These are phyloP conservation scores for Daphoenositta chrysoptera DNA, from an alignment of 2,113 vertebrate species.

Conservation along the genomic window DNA sequence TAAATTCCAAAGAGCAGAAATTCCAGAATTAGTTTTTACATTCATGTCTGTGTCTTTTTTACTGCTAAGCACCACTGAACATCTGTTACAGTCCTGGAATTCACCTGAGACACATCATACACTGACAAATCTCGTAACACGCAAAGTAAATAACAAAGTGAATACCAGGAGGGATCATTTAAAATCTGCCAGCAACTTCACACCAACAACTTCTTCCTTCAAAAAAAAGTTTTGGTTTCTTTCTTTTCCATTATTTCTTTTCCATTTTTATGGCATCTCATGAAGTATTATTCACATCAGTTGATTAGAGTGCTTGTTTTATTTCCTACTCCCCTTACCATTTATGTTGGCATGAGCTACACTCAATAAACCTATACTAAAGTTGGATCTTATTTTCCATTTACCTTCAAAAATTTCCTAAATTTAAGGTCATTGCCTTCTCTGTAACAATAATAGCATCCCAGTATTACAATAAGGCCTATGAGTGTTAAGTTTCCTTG, in stretches of 20 bases:
- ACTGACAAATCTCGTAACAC: neutral
- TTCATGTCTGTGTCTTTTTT: neutral
- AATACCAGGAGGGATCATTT: neutral
- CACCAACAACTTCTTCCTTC: neutral
- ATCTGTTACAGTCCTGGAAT: neutral
- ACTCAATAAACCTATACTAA: neutral
- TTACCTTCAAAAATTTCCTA: neutral
- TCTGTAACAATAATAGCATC: neutral
- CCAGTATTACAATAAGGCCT: neutral
- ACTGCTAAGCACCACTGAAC: neutral
- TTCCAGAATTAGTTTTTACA: neutral
- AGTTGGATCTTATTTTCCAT: neutral
- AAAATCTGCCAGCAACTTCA: neutral
- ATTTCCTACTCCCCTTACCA: neutral
- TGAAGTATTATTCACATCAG: neutral
- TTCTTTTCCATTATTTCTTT: neutral
- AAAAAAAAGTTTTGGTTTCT: neutral
- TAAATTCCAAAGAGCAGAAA: neutral
- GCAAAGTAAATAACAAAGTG: neutral
- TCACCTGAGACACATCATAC: neutral
- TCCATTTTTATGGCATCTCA: neutral
- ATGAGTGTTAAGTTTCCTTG: neutral
- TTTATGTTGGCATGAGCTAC: neutral
- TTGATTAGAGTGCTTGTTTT: neutral
- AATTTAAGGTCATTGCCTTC: neutral